Evolutionary conservation across 2,113 vertebrate species (phyloP), one percentile per base, ranked within the genome.

Genomic region (Neodontobutis hainanensis): DNA sequence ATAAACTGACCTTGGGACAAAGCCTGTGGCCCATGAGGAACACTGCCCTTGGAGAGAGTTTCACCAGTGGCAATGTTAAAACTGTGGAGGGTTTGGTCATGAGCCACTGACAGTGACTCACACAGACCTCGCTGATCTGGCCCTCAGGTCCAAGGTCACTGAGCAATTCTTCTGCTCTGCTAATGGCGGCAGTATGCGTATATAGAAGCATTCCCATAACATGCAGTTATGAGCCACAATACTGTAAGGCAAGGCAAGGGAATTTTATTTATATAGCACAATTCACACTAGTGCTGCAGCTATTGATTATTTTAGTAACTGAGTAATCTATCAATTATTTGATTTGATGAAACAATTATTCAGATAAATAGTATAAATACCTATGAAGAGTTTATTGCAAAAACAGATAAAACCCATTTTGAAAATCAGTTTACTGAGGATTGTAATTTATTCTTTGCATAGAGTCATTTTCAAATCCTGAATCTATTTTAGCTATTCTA

Each of bases 31-130:
- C 66, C 40, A 11, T 55, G 44, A 53, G 56, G 58, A 78, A 38
- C 50, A 71, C 16, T 38, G 47, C 8, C 74, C 67, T 55, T 6
- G 53, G 44, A 57, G 32, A 47, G 45, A 74, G 67, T 69, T 77
- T 77, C 59, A 76, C 75, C 75, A 9, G 50, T n/a, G 64, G 76
- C 68, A 16, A 68, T 66, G 65, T 77, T 53, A 36, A 63, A 82
- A 55, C 36, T 56, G 65, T 64, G 34, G 48, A 42, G 51, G 48
- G 45, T 69, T 67, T 38, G 62, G 16, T 0, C 34, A 57, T 42
- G 34, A 51, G 10, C 32, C 19, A 15, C 62, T 55, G 60, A 65
- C 48, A 34, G 69, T 75, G 84, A 76, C 68, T 74, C 75, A 73
- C 11, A 65, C 62, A 35, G 63, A 52, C 36, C 53, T 4, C 15